A percentile compares a stretch with the other conserved stretches of the same genome.
Evolutionary conservation across 2,888 invertebrate genomes (phyloP).

Genomic region (Sphaeridia pumilis): DNA sequence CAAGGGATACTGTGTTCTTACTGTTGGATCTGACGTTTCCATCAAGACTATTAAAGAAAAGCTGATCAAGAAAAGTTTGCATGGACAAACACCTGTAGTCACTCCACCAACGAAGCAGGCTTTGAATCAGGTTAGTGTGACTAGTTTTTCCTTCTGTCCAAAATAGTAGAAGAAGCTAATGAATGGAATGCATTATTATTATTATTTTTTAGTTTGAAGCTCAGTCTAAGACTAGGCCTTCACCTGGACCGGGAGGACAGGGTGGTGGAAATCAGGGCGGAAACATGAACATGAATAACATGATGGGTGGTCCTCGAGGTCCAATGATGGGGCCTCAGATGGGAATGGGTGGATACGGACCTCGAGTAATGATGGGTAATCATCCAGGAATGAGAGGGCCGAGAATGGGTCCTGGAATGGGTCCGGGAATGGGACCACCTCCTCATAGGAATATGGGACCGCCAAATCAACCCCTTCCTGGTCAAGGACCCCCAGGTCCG

Average conservation of each 20-base stretch:
- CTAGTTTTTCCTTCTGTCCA: not conserved
- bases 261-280: conserved; percentile 14
- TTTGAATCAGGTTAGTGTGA: conserved; percentile 46
- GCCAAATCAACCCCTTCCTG: conserved; percentile 40
- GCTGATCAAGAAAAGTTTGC: conserved; percentile 85
- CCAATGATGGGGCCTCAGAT: conserved; percentile 31
- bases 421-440: conserved; percentile 47
- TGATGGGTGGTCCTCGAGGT: conserved; percentile 32
- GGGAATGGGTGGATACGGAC: conserved; percentile 41
- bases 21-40: conserved; percentile 83
- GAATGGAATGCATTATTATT: not conserved
- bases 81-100: conserved; percentile 89
- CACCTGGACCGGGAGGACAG: conserved; percentile 53
- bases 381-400: conserved; percentile 33
- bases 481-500: conserved; percentile 37
- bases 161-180: not conserved
- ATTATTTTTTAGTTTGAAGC: conserved; percentile 61
- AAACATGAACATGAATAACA: conserved; percentile 24
- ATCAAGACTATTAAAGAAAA: conserved; percentile 82
- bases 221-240: conserved; percentile 77
- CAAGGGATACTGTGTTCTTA: conserved; percentile 94
- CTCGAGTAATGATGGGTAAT: conserved; percentile 29
- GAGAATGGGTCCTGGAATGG: conserved; percentile 45
- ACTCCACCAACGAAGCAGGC: conserved; percentile 91
- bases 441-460: conserved; percentile 45